A percentile compares a stretch with the other conserved stretches of the same genome.
Evolutionary conservation across 2,888 invertebrate genomes (phyloP).

Genomic region (Panopea generosa): DNA sequence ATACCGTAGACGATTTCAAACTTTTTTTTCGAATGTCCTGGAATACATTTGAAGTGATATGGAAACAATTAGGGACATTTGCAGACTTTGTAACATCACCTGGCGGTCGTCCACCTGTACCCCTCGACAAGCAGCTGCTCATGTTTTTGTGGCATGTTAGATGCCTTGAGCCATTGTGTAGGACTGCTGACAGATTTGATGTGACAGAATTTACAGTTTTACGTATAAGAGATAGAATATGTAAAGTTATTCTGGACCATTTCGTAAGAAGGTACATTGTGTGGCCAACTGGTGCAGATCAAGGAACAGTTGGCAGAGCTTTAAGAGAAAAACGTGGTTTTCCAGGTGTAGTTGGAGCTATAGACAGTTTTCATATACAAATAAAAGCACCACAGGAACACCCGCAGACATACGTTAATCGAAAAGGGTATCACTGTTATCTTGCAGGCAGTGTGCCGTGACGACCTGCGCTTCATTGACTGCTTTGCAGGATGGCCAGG

Average conservation of each 20-base stretch:
- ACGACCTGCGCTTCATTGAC: slow-evolving; percentile 30
- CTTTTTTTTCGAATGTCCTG: slow-evolving; percentile 40
- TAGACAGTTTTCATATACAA: slow-evolving; percentile 47
- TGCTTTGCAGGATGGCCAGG: slow-evolving; percentile 48
- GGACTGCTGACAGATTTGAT: slow-evolving; percentile 39
- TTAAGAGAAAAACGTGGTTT: slow-evolving; percentile 38
- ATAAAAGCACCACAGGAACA: slow-evolving; percentile 42
- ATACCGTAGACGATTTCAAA: slow-evolving; percentile 36
- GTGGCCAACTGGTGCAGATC: slow-evolving; percentile 24
- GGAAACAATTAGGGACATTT: slow-evolving; percentile 33
- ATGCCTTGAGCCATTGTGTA: slow-evolving; percentile 27
- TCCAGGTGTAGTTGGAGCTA: slow-evolving; percentile 36
- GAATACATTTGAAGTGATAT: slow-evolving; percentile 40
- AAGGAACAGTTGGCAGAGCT: slow-evolving; percentile 13
- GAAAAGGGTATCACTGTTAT: slow-evolving; percentile 52
- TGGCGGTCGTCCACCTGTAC: slow-evolving; percentile 27
- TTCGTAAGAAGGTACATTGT: slow-evolving; percentile 31
- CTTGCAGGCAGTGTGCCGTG: slow-evolving; percentile 37
- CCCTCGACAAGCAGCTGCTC: slow-evolving; percentile 40
- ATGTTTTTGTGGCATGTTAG: slow-evolving; percentile 47
- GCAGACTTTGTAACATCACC: slow-evolving; percentile 16
- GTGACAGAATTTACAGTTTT: slow-evolving; percentile 47
- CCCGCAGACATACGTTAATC: slow-evolving; percentile 51
- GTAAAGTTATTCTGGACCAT: slow-evolving; percentile 37
- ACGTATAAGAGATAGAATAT: slow-evolving; percentile 27